Evolutionary conservation across 2,888 invertebrate species (phyloP).

Genomic region (Lasioglossum oenotherae): DNA sequence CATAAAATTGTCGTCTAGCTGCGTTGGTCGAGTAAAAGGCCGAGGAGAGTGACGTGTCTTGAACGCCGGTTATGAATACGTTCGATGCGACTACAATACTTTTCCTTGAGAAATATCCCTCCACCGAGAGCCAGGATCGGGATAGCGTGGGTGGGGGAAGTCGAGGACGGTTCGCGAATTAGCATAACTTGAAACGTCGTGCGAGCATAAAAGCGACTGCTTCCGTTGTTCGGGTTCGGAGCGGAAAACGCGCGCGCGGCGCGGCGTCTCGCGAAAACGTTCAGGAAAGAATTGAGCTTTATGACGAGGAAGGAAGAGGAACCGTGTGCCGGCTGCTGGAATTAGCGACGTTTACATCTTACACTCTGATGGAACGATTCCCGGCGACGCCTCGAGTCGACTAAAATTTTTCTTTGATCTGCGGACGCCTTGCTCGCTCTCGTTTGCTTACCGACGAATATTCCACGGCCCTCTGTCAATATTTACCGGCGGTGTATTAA

Average conservation of each 20-base stretch:
- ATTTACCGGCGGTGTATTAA: neutral
- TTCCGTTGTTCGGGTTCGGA: constrained; percentile 61
- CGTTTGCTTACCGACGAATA: neutral
- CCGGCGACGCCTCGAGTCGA: neutral
- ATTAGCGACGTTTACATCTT: constrained; percentile 52
- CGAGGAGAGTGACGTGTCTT: constrained; percentile 70
- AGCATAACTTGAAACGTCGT: constrained; percentile 80
- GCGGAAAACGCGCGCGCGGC: constrained; percentile 47
- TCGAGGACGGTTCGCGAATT: constrained; percentile 68
- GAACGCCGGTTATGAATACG: constrained; percentile 80
- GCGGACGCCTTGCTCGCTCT: neutral
- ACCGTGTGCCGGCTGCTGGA: constrained; percentile 11
- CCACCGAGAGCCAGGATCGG: neutral
- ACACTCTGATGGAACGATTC: constrained; percentile 6
- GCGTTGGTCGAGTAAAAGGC: constrained; percentile 76
- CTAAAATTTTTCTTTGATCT: neutral
- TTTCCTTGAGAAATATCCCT: constrained; percentile 34
- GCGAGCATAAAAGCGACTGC: constrained; percentile 75
- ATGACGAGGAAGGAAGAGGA: constrained; percentile 26
- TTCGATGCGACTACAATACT: constrained; percentile 77
- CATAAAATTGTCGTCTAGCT: constrained; percentile 80
- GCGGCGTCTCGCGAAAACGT: constrained; percentile 55
- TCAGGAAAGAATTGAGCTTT: constrained; percentile 61
- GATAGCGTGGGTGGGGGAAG: neutral
- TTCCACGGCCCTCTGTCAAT: neutral